phyloP scores from a whole-genome alignment of 1,140 invertebrate genomes.

The Dreissena polymorpha region DNA sequence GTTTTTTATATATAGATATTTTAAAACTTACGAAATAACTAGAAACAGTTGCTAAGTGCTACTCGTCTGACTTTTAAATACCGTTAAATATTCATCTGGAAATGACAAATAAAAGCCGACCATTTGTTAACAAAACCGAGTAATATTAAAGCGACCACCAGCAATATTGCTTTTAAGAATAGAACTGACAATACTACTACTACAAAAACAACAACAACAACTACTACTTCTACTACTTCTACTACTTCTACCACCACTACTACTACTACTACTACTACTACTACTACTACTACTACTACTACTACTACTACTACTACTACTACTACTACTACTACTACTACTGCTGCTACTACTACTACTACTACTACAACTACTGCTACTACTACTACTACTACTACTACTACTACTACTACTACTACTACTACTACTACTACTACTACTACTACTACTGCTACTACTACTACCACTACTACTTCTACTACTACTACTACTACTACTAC shows the following conservation, averaged over 20 bases:
- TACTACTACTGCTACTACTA: neutral
- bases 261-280: neutral
- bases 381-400: neutral
- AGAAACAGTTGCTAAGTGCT: too few species aligned
- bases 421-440: neutral
- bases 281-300: slow-evolving; percentile 2
- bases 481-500: neutral
- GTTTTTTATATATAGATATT: too few species aligned
- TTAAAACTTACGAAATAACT: too few species aligned
- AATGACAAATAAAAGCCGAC: too few species aligned
- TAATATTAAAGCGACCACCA: too few species aligned
- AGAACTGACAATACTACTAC: too few species aligned
- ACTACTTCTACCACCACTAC: neutral
- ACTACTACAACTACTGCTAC: neutral
- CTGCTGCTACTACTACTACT: neutral
- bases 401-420: neutral
- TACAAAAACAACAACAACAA: neutral
- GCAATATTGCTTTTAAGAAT: too few species aligned
- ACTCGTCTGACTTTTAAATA: too few species aligned
- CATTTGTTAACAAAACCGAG: too few species aligned
- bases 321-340: slow-evolving; percentile 3
- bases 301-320: slow-evolving; percentile 2
- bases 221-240: neutral
- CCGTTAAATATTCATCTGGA: too few species aligned
- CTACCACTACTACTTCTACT: neutral